phyloP scores from a whole-genome alignment of 92 coral and sea anemone species.

The Actinernus sp. region DNA sequence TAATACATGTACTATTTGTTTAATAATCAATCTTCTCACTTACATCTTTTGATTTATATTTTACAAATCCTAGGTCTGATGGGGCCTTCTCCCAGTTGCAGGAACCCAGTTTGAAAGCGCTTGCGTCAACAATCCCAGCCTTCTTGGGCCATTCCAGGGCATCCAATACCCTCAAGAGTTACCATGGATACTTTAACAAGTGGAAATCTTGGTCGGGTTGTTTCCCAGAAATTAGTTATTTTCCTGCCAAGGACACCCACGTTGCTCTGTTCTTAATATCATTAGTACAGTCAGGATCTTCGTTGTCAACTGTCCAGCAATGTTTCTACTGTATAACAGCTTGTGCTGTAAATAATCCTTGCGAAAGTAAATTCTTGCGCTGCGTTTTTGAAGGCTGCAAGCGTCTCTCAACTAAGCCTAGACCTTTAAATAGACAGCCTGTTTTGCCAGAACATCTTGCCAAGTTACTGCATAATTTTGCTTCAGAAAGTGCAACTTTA shows the following conservation, averaged over 20 bases:
- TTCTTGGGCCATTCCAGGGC: conserved; percentile 5
- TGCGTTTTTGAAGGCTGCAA: conserved; percentile 8
- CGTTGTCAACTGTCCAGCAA: conserved; percentile 7
- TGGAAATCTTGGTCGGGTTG: conserved; percentile 9
- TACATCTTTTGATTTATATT: too few species aligned
- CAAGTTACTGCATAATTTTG: conserved; percentile 10
- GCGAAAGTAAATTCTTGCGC: conserved; percentile 6
- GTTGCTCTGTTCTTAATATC: conserved; percentile 11
- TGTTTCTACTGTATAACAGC: background rate
- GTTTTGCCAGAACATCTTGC: background rate
- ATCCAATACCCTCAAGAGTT: conserved; percentile 5
- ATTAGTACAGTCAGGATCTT: conserved; percentile 9
- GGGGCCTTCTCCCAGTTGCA: background rate
- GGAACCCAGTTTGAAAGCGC: background rate
- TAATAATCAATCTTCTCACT: too few species aligned
- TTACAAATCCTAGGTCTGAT: background rate
- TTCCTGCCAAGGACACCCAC: conserved; percentile 4
- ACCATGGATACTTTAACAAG: conserved; percentile 11
- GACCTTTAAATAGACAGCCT: background rate
- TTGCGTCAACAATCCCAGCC: conserved; percentile 11
- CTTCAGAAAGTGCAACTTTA: conserved; percentile 2
- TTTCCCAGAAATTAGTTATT: conserved; percentile 11
- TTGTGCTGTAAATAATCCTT: conserved; percentile 8
- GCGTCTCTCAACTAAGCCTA: conserved; percentile 12
- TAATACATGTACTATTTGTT: too few species aligned